Conservation (phyloP, 2,888 invertebrate genomes). For the Nomada fucata region DNA sequence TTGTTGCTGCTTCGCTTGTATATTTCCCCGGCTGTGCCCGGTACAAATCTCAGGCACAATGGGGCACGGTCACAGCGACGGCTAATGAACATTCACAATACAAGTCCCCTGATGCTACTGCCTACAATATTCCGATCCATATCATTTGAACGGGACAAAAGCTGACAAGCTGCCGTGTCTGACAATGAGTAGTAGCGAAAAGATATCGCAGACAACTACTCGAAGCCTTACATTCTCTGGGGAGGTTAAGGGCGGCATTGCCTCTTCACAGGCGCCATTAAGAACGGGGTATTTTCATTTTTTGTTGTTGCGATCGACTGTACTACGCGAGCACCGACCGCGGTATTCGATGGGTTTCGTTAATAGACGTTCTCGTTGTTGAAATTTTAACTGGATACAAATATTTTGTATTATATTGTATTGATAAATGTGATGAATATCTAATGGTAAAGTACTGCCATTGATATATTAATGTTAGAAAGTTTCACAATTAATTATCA, state of each 20-base stretch:
- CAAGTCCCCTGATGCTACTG: constrained; percentile 27
- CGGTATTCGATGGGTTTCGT: not conserved
- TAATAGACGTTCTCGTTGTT: not conserved
- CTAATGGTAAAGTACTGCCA: not conserved
- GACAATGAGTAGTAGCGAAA: constrained; percentile 44
- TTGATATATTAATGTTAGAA: too few relatives aligned
- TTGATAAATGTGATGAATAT: too few relatives aligned
- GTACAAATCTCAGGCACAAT: constrained; percentile 30
- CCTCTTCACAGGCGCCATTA: constrained; percentile 15
- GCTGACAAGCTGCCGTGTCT: constrained; percentile 35
- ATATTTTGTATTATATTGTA: not conserved
- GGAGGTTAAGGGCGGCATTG: constrained; percentile 21
- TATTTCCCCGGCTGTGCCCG: not conserved
- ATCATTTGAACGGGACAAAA: constrained; percentile 42
- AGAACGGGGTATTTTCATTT: constrained; percentile 27
- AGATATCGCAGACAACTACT: constrained; percentile 51
- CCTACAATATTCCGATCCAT: constrained; percentile 48
- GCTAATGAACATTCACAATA: constrained; percentile 52
- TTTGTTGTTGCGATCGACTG: not conserved
- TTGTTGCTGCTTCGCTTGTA: not conserved
- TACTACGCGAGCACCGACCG: not conserved
- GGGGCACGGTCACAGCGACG: constrained; percentile 15
- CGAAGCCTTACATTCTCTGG: constrained; percentile 26
- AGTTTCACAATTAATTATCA: not conserved
- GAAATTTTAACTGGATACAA: not conserved